Evolutionary conservation across 2,797 vertebrate species (phyloP), one percentile per base, ranked within the genome.

Genomic region (Adelosebastes latens): DNA sequence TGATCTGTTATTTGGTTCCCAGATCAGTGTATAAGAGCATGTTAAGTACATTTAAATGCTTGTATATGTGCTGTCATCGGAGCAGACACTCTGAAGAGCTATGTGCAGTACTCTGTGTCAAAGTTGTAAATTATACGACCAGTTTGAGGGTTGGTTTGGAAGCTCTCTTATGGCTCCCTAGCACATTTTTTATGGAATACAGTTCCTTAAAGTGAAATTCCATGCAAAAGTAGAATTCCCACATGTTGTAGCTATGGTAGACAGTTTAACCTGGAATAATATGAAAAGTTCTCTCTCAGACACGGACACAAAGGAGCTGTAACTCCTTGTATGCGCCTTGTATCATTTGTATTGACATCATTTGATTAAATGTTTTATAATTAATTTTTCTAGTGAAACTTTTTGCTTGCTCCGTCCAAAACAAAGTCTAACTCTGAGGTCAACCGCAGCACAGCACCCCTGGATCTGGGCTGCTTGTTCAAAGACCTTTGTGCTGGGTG

Each of bases 121-220:
- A 85, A 81, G 72, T 77, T 82, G 69, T 91, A 88, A 91, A 89
- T 84, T 71, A 83, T 80, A 85, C 0, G 7, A 62, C 59, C 61
- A 63, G 83, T 84, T 61, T 62, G 75, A 72, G 76, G 72, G 58
- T 77, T 59, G 61, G 60, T 80, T 88, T 82, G 64, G 80, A 83
- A 68, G 62, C 80, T 83, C 72, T 76, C 72, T 56, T 59, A 49
- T 68, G 72, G 31, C 71, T 62, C 31, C 64, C 60, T 61, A 42
- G 82, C 67, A 49, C 39, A 56, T 72, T 87, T 69, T 88, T 84
- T 87, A 79, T 87, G 77, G 76, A 86, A 84, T 72, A 82, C 32
- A 67, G 59, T 82, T 87, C 63, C 75, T 87, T 69, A 67, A 91
- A 91, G 77, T 18, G 58, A 78, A 91, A 79, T 83, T 70, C 80